Evolutionary conservation across 1,140 invertebrate species (phyloP).

Genomic region (Stegodyphus mimosarum): DNA sequence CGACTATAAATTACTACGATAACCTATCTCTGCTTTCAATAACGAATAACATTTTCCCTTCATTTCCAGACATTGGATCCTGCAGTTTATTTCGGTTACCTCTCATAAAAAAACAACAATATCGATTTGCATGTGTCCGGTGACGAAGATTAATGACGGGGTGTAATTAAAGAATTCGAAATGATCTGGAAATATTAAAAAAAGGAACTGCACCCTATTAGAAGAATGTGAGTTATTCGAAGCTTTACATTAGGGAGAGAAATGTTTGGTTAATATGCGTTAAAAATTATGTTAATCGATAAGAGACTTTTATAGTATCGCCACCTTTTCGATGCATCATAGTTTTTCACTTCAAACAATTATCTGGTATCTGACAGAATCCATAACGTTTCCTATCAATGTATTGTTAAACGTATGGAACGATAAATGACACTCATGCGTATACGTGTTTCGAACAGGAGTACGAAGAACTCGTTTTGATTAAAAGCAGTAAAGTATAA

Average conservation of each 20-base stretch:
- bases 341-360: neutral
- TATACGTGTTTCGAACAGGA: too few relatives aligned
- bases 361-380: neutral
- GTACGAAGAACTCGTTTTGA: too few relatives aligned
- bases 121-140: slow-evolving; percentile 1
- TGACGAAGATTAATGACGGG: slow-evolving; percentile 11
- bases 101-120: neutral
- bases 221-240: neutral
- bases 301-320: neutral
- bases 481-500: neutral
- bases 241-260: neutral
- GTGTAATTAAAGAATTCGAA: slow-evolving; percentile 12
- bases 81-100: neutral
- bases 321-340: neutral
- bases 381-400: too few relatives aligned
- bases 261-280: neutral
- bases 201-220: neutral
- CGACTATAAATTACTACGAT: too few relatives aligned
- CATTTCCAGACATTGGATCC: too few relatives aligned
- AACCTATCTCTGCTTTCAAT: too few relatives aligned
- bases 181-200: neutral
- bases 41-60: too few relatives aligned
- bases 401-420: too few relatives aligned
- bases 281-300: neutral
- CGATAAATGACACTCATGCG: too few relatives aligned